Conservation (phyloP, 1,140 invertebrate species). For the Trypoxylus dichotomus region DNA sequence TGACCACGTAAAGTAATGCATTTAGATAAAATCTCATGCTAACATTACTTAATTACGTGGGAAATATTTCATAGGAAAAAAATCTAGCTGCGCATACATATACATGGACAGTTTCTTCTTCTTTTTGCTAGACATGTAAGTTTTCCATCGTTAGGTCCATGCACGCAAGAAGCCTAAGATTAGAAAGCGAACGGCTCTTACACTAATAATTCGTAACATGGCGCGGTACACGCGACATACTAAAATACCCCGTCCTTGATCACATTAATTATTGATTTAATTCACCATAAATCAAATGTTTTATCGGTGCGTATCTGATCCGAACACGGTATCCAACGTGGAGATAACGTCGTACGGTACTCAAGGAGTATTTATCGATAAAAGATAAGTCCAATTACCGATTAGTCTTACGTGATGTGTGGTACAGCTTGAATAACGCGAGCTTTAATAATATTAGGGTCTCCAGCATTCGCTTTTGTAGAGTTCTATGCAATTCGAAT, state of each 20-base stretch:
- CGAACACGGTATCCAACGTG: background rate
- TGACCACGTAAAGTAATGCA: background rate
- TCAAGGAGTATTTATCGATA: background rate
- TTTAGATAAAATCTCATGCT: background rate
- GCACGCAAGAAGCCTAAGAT: background rate
- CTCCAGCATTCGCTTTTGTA: too few relatives aligned
- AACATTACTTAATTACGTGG: background rate
- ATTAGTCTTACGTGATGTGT: background rate
- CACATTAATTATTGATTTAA: slow-evolving; percentile 4
- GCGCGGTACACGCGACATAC: background rate
- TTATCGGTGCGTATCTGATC: background rate
- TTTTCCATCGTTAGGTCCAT: background rate
- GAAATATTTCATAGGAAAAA: background rate
- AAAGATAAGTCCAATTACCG: slow-evolving; percentile 2
- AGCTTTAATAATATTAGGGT: too few relatives aligned
- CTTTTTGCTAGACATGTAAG: background rate
- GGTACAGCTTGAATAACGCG: background rate
- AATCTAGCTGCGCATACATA: background rate
- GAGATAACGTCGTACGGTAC: background rate
- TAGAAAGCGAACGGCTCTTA: background rate
- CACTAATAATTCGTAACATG: slow-evolving; percentile 3
- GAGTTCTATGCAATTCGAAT: too few relatives aligned
- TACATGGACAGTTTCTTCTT: background rate
- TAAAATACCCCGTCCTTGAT: background rate
- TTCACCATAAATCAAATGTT: background rate